phyloP scores from a whole-genome alignment of 2,797 vertebrate genomes.

The Betta splendens region DNA sequence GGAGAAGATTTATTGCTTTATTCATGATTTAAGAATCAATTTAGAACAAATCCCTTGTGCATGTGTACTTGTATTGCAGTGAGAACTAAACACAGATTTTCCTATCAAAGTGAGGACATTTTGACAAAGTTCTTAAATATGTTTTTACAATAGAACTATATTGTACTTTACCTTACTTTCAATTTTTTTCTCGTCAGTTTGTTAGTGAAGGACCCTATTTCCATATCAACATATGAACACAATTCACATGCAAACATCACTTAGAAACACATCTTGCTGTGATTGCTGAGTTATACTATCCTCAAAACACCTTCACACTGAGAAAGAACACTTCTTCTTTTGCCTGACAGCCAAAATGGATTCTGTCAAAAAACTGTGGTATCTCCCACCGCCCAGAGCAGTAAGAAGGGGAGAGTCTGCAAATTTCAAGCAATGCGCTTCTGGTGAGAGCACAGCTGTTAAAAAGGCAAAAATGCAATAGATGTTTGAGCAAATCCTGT shows the following conservation, averaged over 20 bases:
- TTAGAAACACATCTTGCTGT: background rate
- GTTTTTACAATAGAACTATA: too few relatives aligned
- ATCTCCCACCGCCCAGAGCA: conserved; percentile 31
- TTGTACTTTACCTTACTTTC: too few relatives aligned
- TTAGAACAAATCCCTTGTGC: conserved; percentile 48
- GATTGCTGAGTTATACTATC: conserved; percentile 1
- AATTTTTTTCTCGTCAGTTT: too few relatives aligned
- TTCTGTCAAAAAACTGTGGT: conserved; percentile 40
- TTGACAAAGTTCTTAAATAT: too few relatives aligned
- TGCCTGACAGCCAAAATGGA: conserved; percentile 56
- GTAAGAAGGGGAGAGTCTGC: conserved; percentile 22
- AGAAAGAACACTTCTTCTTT: conserved; percentile 33
- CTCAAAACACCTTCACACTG: conserved; percentile 16
- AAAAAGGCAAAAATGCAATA: conserved; percentile 43
- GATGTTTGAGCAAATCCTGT: conserved; percentile 46
- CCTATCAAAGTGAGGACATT: too few relatives aligned
- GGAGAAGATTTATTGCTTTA: conserved; percentile 63
- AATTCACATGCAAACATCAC: background rate
- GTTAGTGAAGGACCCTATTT: too few relatives aligned
- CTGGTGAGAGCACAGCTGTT: conserved; percentile 44
- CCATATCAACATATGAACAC: background rate
- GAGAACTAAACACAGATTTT: too few relatives aligned
- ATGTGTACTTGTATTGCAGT: conserved; percentile 3
- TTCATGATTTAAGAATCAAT: conserved; percentile 63
- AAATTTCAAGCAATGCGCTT: conserved; percentile 53